Evolutionary conservation across 1,140 invertebrate species (phyloP).

Genomic region (Bathynomus jamesi): DNA sequence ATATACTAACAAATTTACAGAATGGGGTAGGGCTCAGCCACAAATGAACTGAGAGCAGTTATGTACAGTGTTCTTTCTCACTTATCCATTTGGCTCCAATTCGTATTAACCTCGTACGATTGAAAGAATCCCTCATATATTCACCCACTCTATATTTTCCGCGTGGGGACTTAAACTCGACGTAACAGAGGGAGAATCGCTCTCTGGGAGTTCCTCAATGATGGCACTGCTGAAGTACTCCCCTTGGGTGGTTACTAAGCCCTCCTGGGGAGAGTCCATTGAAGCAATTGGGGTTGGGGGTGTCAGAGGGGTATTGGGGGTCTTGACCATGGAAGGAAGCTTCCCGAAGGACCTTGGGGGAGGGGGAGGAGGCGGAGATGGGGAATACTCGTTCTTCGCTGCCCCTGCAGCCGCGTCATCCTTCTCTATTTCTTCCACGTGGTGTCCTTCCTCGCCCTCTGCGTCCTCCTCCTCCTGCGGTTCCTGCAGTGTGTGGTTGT

Average conservation of each 20-base stretch:
- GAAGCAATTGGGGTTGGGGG: constrained; percentile 28
- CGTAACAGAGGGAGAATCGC: constrained; percentile 21
- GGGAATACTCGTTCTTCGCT: constrained; percentile 15
- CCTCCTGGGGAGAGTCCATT: constrained; percentile 16
- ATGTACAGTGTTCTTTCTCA: too few relatives aligned
- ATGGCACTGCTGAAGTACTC: constrained; percentile 13
- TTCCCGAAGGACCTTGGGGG: constrained; percentile 22
- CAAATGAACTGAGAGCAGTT: too few relatives aligned
- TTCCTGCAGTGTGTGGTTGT: constrained; percentile 35
- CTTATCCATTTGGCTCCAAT: not conserved
- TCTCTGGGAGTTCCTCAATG: constrained; percentile 26
- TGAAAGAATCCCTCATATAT: too few relatives aligned
- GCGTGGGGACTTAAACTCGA: constrained; percentile 23
- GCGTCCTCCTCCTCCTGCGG: constrained; percentile 26
- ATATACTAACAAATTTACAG: not conserved
- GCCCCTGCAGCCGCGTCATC: constrained; percentile 7
- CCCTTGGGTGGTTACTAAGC: constrained; percentile 3
- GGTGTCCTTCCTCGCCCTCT: constrained; percentile 20
- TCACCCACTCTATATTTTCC: constrained; percentile 27
- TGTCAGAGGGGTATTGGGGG: constrained; percentile 24
- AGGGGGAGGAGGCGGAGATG: constrained; percentile 32
- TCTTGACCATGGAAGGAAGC: constrained; percentile 19
- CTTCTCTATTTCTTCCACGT: constrained; percentile 24
- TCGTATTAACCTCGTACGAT: too few relatives aligned
- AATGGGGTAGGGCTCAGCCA: too few relatives aligned